Base-by-base conservation (phyloP, 2,888 invertebrate species). In the Arrhopalites spinosus region DNA sequence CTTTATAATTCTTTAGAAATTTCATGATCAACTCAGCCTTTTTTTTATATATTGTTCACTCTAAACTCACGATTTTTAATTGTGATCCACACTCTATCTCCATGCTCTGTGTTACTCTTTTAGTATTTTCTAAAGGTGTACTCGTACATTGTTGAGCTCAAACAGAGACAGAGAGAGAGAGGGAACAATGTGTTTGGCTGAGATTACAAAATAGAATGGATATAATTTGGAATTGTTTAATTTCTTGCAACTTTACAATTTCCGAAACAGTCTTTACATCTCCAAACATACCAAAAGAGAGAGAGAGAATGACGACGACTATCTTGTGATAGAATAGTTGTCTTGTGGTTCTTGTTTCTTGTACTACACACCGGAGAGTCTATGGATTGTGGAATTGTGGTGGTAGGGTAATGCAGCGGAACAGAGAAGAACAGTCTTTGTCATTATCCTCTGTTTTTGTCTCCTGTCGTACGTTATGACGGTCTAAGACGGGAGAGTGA, bases 381-480 rank as follows among this genome's bases (percentile, higher is more conserved):
- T 63, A 30, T 63, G 63, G 30, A 29, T n/a, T n/a, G n/a, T n/a
- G n/a, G n/a, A n/a, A 30, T 66, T 66, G 66, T 66, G 66, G 43
- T 47, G 67, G 67, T 47, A 68, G 47, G 45, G 67, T 47, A 68
- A 68, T 68, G 67, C 47, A 68, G 67, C 67, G 67, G 67, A 68
- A 68, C 67, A 68, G 47, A 68, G 36, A 36, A 68, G 23, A 47
- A 15, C 67, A 45, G 36, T 66, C 43, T n/a, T n/a, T n/a, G n/a
- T n/a, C n/a, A n/a, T n/a, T n/a, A n/a, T n/a, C n/a, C n/a, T n/a
- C n/a, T n/a, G n/a, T n/a, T n/a, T n/a, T n/a, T n/a, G n/a, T n/a
- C n/a, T n/a, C n/a, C n/a, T 68, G 67, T 68, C 67, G 67, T 68
- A 47, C 45, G 67, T 68, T 68, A 68, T 68, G 43, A 45, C 67